Percentiles rank a stretch among this genome's conserved stretches.
Evolutionary conservation across 2,113 vertebrate species (phyloP).

Genomic region (Grammomys dolichurus): DNA sequence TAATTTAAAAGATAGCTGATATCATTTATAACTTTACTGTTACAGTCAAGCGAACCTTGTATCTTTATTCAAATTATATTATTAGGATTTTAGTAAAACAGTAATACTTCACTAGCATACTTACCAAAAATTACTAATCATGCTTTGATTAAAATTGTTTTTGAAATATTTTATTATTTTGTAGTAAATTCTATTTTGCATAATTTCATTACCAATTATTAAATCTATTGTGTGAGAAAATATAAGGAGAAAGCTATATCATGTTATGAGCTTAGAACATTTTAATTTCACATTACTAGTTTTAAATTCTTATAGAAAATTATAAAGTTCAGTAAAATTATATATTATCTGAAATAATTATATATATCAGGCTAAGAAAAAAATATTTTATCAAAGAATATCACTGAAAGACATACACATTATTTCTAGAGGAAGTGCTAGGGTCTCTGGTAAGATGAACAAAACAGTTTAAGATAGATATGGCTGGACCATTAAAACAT

Average conservation of each 20-base stretch:
- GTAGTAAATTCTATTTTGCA: not conserved
- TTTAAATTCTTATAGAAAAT: not conserved
- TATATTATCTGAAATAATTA: not conserved
- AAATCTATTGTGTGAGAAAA: not conserved
- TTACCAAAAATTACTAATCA: not conserved
- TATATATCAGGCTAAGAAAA: not conserved
- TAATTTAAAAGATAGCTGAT: not conserved
- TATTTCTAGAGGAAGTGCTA: not conserved
- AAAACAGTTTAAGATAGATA: not conserved
- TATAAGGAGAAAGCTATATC: not conserved
- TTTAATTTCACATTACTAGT: not conserved
- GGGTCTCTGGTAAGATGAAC: not conserved
- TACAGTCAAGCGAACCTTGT: not conserved
- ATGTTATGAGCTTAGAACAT: not conserved
- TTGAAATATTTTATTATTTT: constrained; percentile 1
- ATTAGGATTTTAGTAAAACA: not conserved
- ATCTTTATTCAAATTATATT: not conserved
- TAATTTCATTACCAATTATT: not conserved
- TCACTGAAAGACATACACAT: not conserved
- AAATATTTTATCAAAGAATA: not conserved
- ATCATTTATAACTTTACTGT: not conserved
- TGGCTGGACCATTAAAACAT: not conserved
- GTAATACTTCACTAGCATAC: not conserved
- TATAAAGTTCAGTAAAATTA: not conserved
- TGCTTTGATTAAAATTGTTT: not conserved